phyloP scores from a whole-genome alignment of 2,797 vertebrate species.

The Gymnodraco acuticeps region DNA sequence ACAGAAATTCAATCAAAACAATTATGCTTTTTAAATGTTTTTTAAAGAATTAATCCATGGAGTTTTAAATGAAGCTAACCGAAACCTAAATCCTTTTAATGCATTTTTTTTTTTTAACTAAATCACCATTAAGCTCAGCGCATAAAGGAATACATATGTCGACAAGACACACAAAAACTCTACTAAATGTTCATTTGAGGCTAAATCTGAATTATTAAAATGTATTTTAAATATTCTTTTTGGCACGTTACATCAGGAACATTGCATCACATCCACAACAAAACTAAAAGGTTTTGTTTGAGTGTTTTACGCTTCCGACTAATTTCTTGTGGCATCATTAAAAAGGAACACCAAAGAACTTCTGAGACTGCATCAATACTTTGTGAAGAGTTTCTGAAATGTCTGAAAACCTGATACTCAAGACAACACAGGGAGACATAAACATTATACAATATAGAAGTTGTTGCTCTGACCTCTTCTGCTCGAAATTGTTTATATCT shows the following conservation, averaged over 20 bases:
- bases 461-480: constrained; percentile 3
- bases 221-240: constrained; percentile 10
- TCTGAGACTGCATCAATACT: not conserved
- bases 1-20: constrained; percentile 25
- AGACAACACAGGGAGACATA: not conserved
- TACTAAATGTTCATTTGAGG: not conserved
- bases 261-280: not conserved
- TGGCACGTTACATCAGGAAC: not conserved
- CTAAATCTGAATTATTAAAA: constrained; percentile 20
- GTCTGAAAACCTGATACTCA: not conserved
- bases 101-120: not conserved
- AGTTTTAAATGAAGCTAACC: not conserved
- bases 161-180: not conserved
- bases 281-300: not conserved
- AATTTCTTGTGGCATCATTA: not conserved
- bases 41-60: not conserved
- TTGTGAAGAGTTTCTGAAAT: constrained; percentile 5
- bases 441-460: constrained; percentile 14
- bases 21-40: too few species aligned
- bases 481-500: constrained; percentile 1
- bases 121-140: not conserved
- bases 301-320: not conserved
- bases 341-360: not conserved
- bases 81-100: not conserved
- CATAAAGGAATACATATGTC: not conserved